Base-by-base conservation (phyloP, 2,113 vertebrate species). In the Tupaia tana region DNA sequence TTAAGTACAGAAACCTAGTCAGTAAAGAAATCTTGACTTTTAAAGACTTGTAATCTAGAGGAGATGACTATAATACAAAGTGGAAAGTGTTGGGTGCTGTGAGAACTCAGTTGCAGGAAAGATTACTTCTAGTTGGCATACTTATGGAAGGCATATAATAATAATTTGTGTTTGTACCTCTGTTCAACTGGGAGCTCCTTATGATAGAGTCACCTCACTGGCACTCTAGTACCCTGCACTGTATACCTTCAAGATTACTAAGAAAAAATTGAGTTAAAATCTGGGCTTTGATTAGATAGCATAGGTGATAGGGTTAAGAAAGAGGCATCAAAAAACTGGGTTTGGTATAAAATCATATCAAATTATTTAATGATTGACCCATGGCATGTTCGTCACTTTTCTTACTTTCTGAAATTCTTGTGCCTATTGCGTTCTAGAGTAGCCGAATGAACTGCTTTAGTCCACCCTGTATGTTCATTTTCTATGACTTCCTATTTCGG, bases 401-500 rank as follows among this genome's bases (percentile, higher is more conserved):
- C 61, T 97, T 93, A 74, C 29, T 89, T 77, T 93, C 61, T 85
- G n/a, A 77, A 82, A 70, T 91, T 89, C 56, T 85, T 83, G 96
- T 81, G 86, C 75, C 79, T 90, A 22, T 8, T 64, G 8, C 90
- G 19, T 86, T 31, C 64, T 70, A 29, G n/a, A 74, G 27, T 78
- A 83, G 70, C 75, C n/a, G 84, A 93, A 86, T 18, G 54, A 63
- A 58, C 80, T 86, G 54, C 63, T 91, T 95, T 87, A 75, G 73
- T 31, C 83, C 73, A 18, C 34, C 13, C 54, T 58, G n/a, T 70
- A 77, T 89, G 75, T 82, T 90, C 59, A 70, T 95, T 92, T 91
- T 91, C 52, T 95, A 3, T 94, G 94, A 95, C 86, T 96, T 96
- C 93, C 92, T 93, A 63, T 81, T 93, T 78, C 90, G 89, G 70